Evolutionary conservation across 1,140 invertebrate genomes (phyloP).

Genomic region (Ruditapes philippinarum): DNA sequence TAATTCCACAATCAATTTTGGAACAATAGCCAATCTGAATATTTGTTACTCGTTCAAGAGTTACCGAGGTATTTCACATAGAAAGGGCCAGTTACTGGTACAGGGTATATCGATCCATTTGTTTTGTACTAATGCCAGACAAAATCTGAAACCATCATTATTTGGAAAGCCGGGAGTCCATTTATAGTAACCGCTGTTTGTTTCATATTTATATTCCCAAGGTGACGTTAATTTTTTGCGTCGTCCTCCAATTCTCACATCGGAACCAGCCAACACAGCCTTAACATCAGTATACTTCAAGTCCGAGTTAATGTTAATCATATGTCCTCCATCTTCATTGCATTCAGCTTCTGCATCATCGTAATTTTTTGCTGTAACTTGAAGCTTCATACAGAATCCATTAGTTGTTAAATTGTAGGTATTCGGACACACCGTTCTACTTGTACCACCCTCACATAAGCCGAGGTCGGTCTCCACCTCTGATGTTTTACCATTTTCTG

Average conservation of each 20-base stretch:
- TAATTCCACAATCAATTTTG: no score
- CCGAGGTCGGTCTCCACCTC: background rate
- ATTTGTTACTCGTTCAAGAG: no score
- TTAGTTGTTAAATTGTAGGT: background rate
- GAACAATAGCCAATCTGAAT: no score
- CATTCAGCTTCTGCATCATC: background rate
- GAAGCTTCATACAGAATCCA: conserved; percentile 17
- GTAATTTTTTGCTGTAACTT: background rate
- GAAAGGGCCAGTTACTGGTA: background rate
- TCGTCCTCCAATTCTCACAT: background rate
- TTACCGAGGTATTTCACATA: background rate
- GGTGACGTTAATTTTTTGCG: background rate
- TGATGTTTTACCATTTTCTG: background rate
- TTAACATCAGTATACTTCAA: background rate
- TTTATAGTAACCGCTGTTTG: background rate
- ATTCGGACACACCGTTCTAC: background rate
- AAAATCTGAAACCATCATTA: background rate
- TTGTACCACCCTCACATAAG: background rate
- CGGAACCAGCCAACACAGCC: background rate
- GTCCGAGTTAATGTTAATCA: conserved; percentile 4
- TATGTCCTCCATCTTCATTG: background rate
- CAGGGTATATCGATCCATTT: background rate
- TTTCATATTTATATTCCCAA: background rate
- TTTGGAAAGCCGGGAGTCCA: background rate
- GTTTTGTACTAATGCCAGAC: background rate